Percentiles rank a stretch among this genome's conserved stretches.
Conservation (phyloP, 1,140 invertebrate species). For the Drosophila athabasca region DNA sequence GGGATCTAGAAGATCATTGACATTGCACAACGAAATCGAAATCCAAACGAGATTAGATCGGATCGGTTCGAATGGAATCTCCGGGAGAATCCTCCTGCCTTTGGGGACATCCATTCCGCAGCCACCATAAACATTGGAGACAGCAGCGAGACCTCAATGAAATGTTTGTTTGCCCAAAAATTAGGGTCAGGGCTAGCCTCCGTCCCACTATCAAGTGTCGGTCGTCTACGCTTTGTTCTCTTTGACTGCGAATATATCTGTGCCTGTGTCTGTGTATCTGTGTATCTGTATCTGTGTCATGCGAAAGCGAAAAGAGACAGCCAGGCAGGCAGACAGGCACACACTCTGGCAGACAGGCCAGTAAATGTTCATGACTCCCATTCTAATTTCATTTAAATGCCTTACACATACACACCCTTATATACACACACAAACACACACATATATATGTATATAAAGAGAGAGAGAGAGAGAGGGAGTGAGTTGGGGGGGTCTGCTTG, state of each 20-base stretch:
- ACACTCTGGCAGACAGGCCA: conserved; percentile 19
- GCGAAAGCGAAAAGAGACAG: conserved; percentile 68
- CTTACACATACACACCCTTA: conserved; percentile 12
- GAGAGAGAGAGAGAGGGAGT: no score
- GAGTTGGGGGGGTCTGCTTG: conserved; percentile 2
- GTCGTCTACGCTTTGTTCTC: conserved; percentile 39
- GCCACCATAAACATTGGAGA: no score
- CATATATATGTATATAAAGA: no score
- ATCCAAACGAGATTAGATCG: conserved; percentile 40
- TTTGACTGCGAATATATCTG: conserved; percentile 16
- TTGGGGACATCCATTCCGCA: no score
- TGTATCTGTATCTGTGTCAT: conserved; percentile 64
- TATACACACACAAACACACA: no score
- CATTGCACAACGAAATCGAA: conserved; percentile 36
- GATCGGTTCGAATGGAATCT: conserved; percentile 53
- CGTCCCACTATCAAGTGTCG: conserved; percentile 35
- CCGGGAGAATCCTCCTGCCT: background rate
- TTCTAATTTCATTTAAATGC: conserved; percentile 76
- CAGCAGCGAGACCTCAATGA: conserved; percentile 23
- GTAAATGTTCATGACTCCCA: conserved; percentile 67
- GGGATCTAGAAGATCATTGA: conserved; percentile 49
- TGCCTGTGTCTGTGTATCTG: conserved; percentile 6
- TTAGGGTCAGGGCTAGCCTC: conserved; percentile 74
- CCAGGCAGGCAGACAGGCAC: conserved; percentile 17
- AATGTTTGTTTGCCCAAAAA: conserved; percentile 66